Evolutionary conservation across 1,140 invertebrate species (phyloP).

Genomic region (Chlorops oryzae): DNA sequence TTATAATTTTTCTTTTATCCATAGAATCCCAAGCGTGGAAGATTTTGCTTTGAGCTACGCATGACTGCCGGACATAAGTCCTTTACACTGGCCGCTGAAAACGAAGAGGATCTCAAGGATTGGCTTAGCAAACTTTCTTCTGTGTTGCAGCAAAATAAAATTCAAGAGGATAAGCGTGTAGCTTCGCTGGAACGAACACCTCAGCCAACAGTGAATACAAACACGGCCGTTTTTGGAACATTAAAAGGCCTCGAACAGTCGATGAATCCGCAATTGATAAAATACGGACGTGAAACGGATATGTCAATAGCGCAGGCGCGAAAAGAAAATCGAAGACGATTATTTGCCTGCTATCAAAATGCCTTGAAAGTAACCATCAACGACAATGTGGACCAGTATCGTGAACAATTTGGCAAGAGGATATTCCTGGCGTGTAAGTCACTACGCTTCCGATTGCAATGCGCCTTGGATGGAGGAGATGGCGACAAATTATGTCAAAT

Average conservation of each 20-base stretch:
- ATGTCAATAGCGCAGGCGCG: conserved; percentile 72
- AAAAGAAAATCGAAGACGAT: conserved; percentile 64
- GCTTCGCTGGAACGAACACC: conserved; percentile 60
- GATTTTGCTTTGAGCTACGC: conserved; percentile 79
- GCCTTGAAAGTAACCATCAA: conserved; percentile 19
- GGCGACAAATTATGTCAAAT: conserved; percentile 71
- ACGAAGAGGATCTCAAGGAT: conserved; percentile 75
- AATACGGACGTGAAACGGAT: conserved; percentile 85
- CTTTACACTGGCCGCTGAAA: conserved; percentile 80
- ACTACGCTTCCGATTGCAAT: conserved; percentile 60
- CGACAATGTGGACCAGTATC: conserved; percentile 57
- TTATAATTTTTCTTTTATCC: conserved; percentile 14
- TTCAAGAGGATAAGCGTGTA: conserved; percentile 63
- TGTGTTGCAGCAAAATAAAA: conserved; percentile 69
- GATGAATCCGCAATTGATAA: conserved; percentile 83
- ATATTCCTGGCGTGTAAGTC: conserved; percentile 77
- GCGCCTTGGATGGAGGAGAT: conserved; percentile 51
- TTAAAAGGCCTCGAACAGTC: conserved; percentile 80
- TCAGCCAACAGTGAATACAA: conserved; percentile 54
- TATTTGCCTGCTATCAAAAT: conserved; percentile 55
- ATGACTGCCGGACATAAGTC: conserved; percentile 78
- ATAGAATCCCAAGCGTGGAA: conserved; percentile 77
- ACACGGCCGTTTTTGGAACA: conserved; percentile 59
- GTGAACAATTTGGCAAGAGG: conserved; percentile 78
- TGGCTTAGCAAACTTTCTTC: conserved; percentile 71